Evolutionary conservation across 2,113 vertebrate species (phyloP), one percentile per base, ranked within the genome.

Genomic region (Orthochromis indermauri): DNA sequence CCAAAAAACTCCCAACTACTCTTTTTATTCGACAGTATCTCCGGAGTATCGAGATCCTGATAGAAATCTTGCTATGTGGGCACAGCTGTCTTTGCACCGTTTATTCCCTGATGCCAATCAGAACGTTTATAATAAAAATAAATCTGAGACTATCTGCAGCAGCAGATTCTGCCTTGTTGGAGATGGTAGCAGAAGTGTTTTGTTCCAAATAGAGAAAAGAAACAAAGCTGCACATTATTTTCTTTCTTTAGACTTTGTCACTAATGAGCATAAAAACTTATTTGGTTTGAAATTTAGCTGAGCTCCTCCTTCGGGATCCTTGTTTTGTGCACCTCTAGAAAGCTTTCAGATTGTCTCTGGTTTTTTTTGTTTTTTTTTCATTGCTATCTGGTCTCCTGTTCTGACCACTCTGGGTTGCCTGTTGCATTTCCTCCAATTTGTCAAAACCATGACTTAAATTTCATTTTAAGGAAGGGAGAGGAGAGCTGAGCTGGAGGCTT

Each of bases 281-380:
- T 11, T 45, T 13, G 45, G 5, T 31, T 78, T 78, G 11, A 49
- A 51, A 78, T 78, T 9, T n/a, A 28, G 16, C 42, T 0, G 16
- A 49, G 26, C 42, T 78, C 24, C 42, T 28, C 71, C 26, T 4
- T 2, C 2, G 0, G 26, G 71, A 1, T 78, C 42, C 16, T n/a
- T 19, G 26, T 49, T 28, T 49, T 78, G 42, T 49, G 42, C 26
- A 31, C 42, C 10, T 4, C 71, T 31, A 28, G 1, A 19, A 19
- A 12, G 26, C 16, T 31, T 2, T 78, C 42, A 78, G 42, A 19
- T 76, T 28, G 21, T 76, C 1, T 28, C 1, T 28, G 5, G 2
- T 8, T 24, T 11, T 2, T 19, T 24, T 4, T 3, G 14, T 47
- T 1, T 37, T 35, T 26, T 26, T 14, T 0, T 3, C 0, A 19